Conservation (phyloP, 2,797 vertebrate genomes). For the Zenarchopterus dispar region DNA sequence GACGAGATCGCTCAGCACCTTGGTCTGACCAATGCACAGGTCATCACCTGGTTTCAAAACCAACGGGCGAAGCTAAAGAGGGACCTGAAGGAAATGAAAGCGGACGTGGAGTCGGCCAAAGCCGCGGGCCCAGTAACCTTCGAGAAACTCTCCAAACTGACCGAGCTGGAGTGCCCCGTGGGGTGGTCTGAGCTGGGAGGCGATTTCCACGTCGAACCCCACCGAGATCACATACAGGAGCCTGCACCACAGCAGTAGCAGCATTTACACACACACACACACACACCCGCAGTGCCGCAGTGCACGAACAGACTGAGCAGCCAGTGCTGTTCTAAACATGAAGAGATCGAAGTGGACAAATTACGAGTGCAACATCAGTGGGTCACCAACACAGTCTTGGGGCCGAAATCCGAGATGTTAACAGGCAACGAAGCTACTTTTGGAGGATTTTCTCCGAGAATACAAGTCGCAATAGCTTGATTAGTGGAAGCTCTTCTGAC, state of each 20-base stretch:
- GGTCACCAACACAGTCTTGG: too few species aligned
- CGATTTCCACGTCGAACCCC: constrained; percentile 31
- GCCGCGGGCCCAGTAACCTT: constrained; percentile 81
- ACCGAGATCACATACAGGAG: constrained; percentile 50
- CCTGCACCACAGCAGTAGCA: constrained; percentile 54
- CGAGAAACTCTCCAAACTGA: constrained; percentile 89
- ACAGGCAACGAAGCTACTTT: too few species aligned
- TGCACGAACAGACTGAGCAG: constrained; percentile 84
- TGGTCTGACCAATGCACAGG: constrained; percentile 88
- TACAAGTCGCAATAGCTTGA: too few species aligned
- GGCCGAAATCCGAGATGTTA: too few species aligned
- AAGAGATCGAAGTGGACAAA: constrained; percentile 94
- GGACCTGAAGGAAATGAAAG: constrained; percentile 91
- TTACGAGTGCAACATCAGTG: constrained; percentile 37
- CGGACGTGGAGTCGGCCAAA: constrained; percentile 91
- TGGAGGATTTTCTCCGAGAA: too few species aligned
- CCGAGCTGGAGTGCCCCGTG: constrained; percentile 85
- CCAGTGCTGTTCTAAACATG: constrained; percentile 88
- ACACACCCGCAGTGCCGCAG: constrained; percentile 57
- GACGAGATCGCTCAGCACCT: constrained; percentile 90
- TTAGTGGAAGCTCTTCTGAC: too few species aligned
- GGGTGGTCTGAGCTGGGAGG: constrained; percentile 15
- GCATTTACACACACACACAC: too few species aligned
- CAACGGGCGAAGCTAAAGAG: constrained; percentile 89
- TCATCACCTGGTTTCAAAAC: constrained; percentile 95